Evolutionary conservation across 2,113 vertebrate genomes (phyloP).

Genomic region (Isurus oxyrinchus): DNA sequence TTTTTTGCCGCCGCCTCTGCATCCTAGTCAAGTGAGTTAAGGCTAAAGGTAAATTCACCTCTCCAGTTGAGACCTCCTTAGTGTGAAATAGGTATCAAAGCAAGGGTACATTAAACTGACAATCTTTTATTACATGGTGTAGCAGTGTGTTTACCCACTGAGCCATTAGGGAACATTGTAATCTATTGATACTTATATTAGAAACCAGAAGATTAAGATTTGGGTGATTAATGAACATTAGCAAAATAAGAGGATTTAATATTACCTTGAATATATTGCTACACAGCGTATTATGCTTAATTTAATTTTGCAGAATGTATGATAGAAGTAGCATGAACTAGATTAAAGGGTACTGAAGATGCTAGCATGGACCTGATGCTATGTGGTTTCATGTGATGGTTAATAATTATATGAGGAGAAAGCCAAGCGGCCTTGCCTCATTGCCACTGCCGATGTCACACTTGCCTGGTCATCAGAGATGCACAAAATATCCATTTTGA

Average conservation of each 20-base stretch:
- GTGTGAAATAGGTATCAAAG: background rate
- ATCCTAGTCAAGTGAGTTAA: background rate
- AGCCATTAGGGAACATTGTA: background rate
- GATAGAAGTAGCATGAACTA: background rate
- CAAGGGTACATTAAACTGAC: too few species aligned
- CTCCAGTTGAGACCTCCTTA: background rate
- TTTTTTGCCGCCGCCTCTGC: background rate
- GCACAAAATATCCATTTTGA: background rate
- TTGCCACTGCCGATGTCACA: background rate
- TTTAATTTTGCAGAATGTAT: background rate
- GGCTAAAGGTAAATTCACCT: background rate
- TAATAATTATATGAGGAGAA: background rate
- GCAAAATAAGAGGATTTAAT: background rate
- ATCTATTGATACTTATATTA: background rate
- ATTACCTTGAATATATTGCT: background rate
- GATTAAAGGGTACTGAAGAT: background rate
- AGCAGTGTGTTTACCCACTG: background rate
- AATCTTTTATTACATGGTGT: background rate
- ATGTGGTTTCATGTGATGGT: background rate
- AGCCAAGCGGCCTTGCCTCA: background rate
- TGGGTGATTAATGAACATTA: too few species aligned
- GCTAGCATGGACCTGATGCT: background rate
- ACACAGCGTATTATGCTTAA: background rate
- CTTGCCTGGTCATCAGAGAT: background rate
- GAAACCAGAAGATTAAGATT: background rate